These are phyloP conservation scores for Nemotelus pantherinus DNA, from an alignment of 2,888 invertebrate genomes.

Conservation along the genomic window DNA sequence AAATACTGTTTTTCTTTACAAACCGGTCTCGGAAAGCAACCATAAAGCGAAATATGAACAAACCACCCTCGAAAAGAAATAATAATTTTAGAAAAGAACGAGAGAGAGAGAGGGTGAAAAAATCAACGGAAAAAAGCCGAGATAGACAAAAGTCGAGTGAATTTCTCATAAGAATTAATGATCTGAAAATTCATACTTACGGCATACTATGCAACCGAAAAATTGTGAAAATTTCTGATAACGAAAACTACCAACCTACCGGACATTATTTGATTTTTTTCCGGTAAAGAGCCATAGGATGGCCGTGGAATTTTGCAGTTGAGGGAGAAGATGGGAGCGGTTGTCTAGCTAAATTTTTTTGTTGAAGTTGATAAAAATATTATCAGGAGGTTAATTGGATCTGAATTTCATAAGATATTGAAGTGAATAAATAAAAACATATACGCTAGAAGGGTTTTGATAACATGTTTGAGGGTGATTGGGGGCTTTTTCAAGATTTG, in stretches of 20 bases:
- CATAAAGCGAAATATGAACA: neutral
- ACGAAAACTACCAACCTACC: constrained; percentile 9
- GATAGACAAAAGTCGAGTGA: neutral
- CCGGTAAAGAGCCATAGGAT: too few relatives aligned
- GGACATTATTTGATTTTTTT: constrained; percentile 17
- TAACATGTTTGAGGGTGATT: too few relatives aligned
- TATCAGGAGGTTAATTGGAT: constrained; percentile 42
- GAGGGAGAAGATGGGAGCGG: too few relatives aligned
- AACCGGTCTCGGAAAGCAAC: neutral
- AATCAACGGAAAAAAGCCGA: too few relatives aligned
- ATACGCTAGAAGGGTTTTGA: too few relatives aligned
- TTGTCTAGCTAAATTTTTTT: too few relatives aligned
- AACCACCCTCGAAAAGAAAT: neutral
- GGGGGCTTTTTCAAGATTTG: too few relatives aligned
- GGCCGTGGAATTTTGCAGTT: too few relatives aligned
- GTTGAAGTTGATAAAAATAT: constrained; percentile 1
- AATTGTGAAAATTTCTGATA: constrained; percentile 44
- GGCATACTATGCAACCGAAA: constrained; percentile 11
- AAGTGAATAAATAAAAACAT: constrained; percentile 12
- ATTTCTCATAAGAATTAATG: constrained; percentile 45
- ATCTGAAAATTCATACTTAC: constrained; percentile 36
- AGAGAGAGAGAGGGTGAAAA: too few relatives aligned
- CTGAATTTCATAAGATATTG: constrained; percentile 45
- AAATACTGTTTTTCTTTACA: neutral
- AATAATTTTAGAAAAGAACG: too few relatives aligned